These are phyloP conservation scores for Nephrotoma guestfalica DNA, from an alignment of 2,888 invertebrate genomes.

Conservation along the genomic window DNA sequence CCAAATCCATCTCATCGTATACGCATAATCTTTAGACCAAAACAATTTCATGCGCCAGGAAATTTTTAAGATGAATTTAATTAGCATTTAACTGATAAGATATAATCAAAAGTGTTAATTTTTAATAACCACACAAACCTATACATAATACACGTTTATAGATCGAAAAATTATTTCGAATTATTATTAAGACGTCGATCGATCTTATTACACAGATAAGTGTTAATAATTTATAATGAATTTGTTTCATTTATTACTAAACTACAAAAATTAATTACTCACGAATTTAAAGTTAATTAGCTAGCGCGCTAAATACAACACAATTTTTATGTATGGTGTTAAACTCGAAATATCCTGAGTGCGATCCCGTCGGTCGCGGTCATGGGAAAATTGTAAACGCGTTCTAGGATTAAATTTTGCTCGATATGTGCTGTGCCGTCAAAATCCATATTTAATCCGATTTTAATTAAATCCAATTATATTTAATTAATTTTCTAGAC, in stretches of 20 bases:
- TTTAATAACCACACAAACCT: not conserved
- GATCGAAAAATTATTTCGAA: not conserved
- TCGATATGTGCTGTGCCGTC: not conserved
- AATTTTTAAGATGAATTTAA: not conserved
- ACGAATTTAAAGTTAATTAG: not conserved
- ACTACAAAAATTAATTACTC: not conserved
- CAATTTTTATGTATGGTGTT: not conserved
- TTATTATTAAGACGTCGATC: not conserved
- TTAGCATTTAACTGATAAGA: not conserved
- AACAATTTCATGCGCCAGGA: not conserved
- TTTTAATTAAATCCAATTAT: not conserved
- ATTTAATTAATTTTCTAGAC: not conserved
- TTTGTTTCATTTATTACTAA: not conserved
- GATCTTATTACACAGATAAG: not conserved
- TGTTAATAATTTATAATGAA: not conserved
- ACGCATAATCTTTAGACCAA: not conserved
- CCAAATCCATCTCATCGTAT: not conserved
- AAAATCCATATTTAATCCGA: not conserved
- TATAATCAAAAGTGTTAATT: not conserved
- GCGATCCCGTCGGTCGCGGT: not conserved
- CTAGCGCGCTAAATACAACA: not conserved
- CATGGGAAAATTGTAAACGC: not conserved
- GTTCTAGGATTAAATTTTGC: not conserved
- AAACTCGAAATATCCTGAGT: not conserved
- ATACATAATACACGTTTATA: not conserved